A percentile compares a stretch with the other conserved stretches of the same genome.
These are phyloP conservation scores for Holacanthus passer DNA, from an alignment of 2,113 vertebrate genomes.

Conservation along the genomic window DNA sequence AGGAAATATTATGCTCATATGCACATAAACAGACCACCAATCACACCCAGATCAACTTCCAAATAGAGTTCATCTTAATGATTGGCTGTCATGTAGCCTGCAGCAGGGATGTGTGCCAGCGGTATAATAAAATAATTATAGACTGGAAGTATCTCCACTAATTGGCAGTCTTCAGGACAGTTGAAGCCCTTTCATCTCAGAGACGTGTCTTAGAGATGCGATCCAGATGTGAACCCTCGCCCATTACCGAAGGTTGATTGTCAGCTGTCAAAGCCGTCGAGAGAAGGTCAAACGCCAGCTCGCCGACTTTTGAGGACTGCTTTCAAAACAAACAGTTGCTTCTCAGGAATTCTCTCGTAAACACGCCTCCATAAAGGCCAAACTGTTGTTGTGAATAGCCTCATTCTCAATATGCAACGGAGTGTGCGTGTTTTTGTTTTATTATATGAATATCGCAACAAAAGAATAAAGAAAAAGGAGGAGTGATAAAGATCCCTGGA, in stretches of 20 bases:
- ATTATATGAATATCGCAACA: slow-evolving; percentile 4
- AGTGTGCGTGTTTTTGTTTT: neutral
- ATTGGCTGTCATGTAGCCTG: slow-evolving; percentile 51
- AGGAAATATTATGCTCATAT: neutral
- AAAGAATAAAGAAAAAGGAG: slow-evolving; percentile 13
- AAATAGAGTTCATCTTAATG: slow-evolving; percentile 46
- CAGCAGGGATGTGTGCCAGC: slow-evolving; percentile 40
- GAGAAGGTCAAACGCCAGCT: slow-evolving; percentile 60
- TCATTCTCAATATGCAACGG: neutral
- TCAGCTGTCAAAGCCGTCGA: slow-evolving; percentile 64
- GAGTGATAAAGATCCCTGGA: neutral
- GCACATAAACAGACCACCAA: slow-evolving; percentile 17
- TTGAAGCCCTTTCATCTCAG: slow-evolving; percentile 67
- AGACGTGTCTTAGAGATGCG: slow-evolving; percentile 50
- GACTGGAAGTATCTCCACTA: slow-evolving; percentile 58
- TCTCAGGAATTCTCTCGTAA: slow-evolving; percentile 15
- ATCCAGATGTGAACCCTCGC: slow-evolving; percentile 52
- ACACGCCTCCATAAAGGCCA: slow-evolving; percentile 22
- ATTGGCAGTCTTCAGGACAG: slow-evolving; percentile 65
- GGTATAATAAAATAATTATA: slow-evolving; percentile 58
- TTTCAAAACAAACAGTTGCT: slow-evolving; percentile 53
- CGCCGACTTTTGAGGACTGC: slow-evolving; percentile 17
- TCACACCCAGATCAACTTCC: neutral
- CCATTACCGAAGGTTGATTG: slow-evolving; percentile 63
- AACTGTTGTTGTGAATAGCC: neutral